These are phyloP conservation scores for Oncopodura yosiiana DNA, from an alignment of 1,140 invertebrate genomes.

Conservation along the genomic window DNA sequence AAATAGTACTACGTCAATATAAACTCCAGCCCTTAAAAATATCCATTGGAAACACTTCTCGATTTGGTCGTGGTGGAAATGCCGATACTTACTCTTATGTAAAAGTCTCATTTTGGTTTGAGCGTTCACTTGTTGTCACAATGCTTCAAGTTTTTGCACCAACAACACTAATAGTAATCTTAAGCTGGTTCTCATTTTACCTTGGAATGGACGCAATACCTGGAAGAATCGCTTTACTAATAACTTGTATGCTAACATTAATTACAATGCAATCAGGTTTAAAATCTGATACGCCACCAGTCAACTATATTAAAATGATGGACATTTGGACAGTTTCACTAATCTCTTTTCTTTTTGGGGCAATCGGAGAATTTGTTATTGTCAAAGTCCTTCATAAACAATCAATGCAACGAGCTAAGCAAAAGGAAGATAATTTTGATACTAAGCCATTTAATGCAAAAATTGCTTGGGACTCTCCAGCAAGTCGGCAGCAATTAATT, in stretches of 20 bases:
- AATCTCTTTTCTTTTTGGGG: slow-evolving; percentile 74
- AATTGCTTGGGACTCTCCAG: slow-evolving; percentile 25
- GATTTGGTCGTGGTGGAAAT: slow-evolving; percentile 6
- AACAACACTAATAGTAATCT: slow-evolving; percentile 70
- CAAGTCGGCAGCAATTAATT: slow-evolving; percentile 39
- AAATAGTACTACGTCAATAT: slow-evolving; percentile 6
- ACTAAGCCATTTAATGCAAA: not conserved
- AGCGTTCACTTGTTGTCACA: slow-evolving; percentile 73
- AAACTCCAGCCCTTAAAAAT: not conserved
- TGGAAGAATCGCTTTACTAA: slow-evolving; percentile 65
- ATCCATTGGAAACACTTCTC: not conserved
- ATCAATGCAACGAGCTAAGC: not conserved
- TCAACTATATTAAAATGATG: slow-evolving; percentile 60
- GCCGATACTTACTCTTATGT: slow-evolving; percentile 61
- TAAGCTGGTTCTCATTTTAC: slow-evolving; percentile 85
- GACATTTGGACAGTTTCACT: slow-evolving; percentile 83
- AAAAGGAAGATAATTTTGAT: not conserved
- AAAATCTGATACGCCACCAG: slow-evolving; percentile 65
- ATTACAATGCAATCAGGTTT: slow-evolving; percentile 75
- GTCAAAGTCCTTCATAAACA: slow-evolving; percentile 54
- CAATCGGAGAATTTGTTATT: slow-evolving; percentile 71
- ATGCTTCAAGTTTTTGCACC: slow-evolving; percentile 79
- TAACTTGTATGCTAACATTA: slow-evolving; percentile 71
- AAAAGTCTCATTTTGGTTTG: slow-evolving; percentile 65
- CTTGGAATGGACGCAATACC: slow-evolving; percentile 71